Evolutionary conservation across 2,113 vertebrate genomes (phyloP), one percentile per base, ranked within the genome.

Genomic region (Marmota flaviventris): DNA sequence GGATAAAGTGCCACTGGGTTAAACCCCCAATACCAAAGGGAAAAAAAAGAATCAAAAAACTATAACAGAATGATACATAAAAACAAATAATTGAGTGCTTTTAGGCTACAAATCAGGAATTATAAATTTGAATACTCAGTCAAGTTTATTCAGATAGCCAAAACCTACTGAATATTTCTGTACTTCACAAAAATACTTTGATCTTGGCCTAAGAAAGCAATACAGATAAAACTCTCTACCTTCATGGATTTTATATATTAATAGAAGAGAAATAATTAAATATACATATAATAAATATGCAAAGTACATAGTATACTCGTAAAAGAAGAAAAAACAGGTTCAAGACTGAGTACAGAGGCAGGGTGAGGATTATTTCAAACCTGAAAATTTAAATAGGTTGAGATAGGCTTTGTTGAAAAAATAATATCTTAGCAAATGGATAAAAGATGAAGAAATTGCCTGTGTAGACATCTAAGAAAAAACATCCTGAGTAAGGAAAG

Each of bases 11-110:
- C 24, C 8, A 24, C 61, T 9, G 2, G 8, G 9, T 63, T 27
- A 24, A 63, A 63, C 11, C 8, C 9, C 22, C 25, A 27, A 25
- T 63, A 27, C 22, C 20, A 58, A 63, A 63, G 3, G 24, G 25
- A 63, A 63, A 63, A 63, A 63, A 10, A 63, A 11, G 22, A 61
- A 61, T 61, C 58, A 61, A 25, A 61, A 61, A 61, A 61, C 20
- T 56, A 61, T 61, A 61, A 61, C 22, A 65, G 11, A 32, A 89
- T 69, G 37, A 78, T 65, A 85, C 3, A 85, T 20, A 24, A 14
- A 94, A 92, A 92, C 34, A 78, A 95, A 82, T 39, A 85, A 83
- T 39, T 94, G 65, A 88, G 34, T 67, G 67, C 53, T 88, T 91
- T 93, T 18, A 53, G 18, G 85, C 24, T 51, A 16, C 2, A 87